Evolutionary conservation across 2,888 invertebrate species (phyloP), one percentile per base, ranked within the genome.

Genomic region (Phalera bucephala): DNA sequence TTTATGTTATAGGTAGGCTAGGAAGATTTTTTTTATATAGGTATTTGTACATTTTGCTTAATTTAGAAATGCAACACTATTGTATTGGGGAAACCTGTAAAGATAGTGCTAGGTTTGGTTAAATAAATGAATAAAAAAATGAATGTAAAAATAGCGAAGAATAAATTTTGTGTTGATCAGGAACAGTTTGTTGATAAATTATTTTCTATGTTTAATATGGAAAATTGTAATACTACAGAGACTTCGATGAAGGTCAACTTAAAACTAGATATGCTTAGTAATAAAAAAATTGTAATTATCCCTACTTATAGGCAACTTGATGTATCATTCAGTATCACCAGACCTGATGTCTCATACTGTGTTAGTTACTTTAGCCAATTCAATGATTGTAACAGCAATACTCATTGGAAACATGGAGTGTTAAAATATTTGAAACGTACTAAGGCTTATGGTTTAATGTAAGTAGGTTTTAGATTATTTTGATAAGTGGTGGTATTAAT

Each of bases 331-430:
- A 0, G 37, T 38, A 9, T 26, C 9, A 33, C 33, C 0, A 33
- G 37, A 17, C 37, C 37, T 29, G 29, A 38, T 8, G 29, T 37
- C 2, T 5, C 37, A 3, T 32, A 22, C 4, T 9, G 27, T 11
- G 32, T 32, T 3, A 36, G 23, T 1, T 40, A 25, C 25, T 17
- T 40, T 9, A 40, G 36, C 29, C 36, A 40, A 40, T 33, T 31
- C 13, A 11, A 40, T 21, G 8, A 3, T 6, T 21, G 25, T 23
- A 30, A 32, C 6, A 23, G 12, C 1, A 26, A 28, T 23, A 10
- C 36, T n/a, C n/a, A n/a, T n/a, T n/a, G n/a, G n/a, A n/a, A n/a
- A n/a, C n/a, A n/a, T n/a, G n/a, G n/a, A n/a, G n/a, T n/a, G n/a
- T n/a, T n/a, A n/a, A n/a, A n/a, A n/a, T n/a, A 40, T 29, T 25